Evolutionary conservation across 2,797 vertebrate genomes (phyloP), one percentile per base, ranked within the genome.

Genomic region (Molossus alvarezi): DNA sequence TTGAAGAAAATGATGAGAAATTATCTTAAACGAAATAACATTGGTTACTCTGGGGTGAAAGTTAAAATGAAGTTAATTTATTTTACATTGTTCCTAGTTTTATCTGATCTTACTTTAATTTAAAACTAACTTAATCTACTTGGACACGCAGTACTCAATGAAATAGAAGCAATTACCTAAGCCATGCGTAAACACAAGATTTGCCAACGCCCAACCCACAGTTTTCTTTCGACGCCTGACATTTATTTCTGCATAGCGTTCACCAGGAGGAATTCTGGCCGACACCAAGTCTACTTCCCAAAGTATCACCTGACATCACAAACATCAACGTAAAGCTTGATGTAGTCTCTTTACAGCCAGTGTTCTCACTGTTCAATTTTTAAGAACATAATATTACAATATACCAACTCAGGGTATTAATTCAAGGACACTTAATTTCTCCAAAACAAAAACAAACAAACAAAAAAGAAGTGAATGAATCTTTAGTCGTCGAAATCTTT

Each of bases 21-120:
- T 88, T 81, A 88, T 95, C 82, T 94, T 95, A 88, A 92, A 95
- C 75, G 27, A 96, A 96, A 87, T 79, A 80, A 41, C 53, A 67
- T 15, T 89, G 82, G 45, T 91, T 92, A 94, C 86, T 96, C 90
- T n/a, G 33, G 90, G 83, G 60, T 85, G 62, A 94, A 93, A 95
- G 51, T 85, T 92, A 94, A 97, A 88, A 72, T 83, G 64, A 92
- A 96, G 88, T 92, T 69, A 83, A 95, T 96, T 97, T 91, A 96
- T 94, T 95, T 91, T 75, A 51, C 76, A 94, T 75, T 73, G 45
- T 91, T 92, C 60, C 83, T 77, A 29, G 33, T 95, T 94, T 94
- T 95, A 97, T 95, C 92, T 95, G 79, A 95, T 96, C 79, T 87
- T 48, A 90, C 90, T 95, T 72, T 91, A 94, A 95, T 96, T 97